Conservation (phyloP, 2,113 vertebrate species). For the Oncorhynchus gorbuscha region DNA sequence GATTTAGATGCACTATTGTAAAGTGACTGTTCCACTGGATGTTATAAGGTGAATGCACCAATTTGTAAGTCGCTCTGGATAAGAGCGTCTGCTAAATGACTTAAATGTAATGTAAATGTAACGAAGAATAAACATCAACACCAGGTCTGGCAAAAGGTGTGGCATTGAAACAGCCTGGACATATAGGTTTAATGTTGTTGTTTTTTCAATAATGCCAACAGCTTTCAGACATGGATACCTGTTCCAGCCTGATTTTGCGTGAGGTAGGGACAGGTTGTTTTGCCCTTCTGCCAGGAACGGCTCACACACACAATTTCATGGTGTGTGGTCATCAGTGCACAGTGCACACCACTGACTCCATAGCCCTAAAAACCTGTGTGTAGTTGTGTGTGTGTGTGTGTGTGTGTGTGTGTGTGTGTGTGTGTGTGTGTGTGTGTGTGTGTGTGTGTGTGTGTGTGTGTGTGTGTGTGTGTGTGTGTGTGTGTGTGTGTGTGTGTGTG, state of each 20-base stretch:
- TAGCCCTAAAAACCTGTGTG: slow-evolving; percentile 22
- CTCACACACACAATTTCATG: slow-evolving; percentile 65
- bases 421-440: neutral
- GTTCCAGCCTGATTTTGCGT: slow-evolving; percentile 29
- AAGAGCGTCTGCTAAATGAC: too few species aligned
- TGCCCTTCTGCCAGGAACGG: slow-evolving; percentile 33
- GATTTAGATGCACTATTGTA: too few species aligned
- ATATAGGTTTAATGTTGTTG: slow-evolving; percentile 22
- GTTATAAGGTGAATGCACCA: too few species aligned
- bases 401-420: too few species aligned
- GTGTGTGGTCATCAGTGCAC: slow-evolving; percentile 44
- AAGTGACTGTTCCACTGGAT: too few species aligned
- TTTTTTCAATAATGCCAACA: slow-evolving; percentile 49
- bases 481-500: too few species aligned
- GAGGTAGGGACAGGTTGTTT: slow-evolving; percentile 29
- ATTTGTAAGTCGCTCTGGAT: too few species aligned
- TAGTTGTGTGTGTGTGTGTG: neutral
- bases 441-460: too few species aligned
- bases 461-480: too few species aligned
- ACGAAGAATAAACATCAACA: too few species aligned
- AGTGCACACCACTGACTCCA: slow-evolving; percentile 50
- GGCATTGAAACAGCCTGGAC: slow-evolving; percentile 20
- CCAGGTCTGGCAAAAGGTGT: neutral
- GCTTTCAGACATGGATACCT: slow-evolving; percentile 40
- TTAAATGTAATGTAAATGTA: too few species aligned